Conservation (phyloP, 2,113 vertebrate genomes). For the Pagrus major region DNA sequence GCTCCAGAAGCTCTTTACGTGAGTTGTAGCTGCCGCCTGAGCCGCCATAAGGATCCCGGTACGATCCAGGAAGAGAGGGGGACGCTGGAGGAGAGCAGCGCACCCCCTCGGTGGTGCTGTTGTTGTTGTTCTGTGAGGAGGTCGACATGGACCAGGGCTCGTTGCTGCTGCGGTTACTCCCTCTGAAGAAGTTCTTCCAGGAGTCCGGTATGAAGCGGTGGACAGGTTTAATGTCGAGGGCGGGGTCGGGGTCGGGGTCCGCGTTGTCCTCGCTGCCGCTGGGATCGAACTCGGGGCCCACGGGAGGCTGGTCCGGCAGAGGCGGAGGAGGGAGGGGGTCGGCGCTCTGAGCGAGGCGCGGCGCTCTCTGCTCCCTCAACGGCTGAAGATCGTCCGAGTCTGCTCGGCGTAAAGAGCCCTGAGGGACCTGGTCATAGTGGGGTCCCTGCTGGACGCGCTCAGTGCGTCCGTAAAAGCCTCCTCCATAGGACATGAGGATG, state of each 20-base stretch:
- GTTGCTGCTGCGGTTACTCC: constrained; percentile 74
- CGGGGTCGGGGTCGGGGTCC: constrained; percentile 64
- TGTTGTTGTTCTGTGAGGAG: constrained; percentile 80
- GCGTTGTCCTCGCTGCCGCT: constrained; percentile 78
- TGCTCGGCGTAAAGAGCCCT: constrained; percentile 53
- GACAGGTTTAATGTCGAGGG: constrained; percentile 91
- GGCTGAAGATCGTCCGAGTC: constrained; percentile 44
- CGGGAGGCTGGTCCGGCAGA: constrained; percentile 89
- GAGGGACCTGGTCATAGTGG: constrained; percentile 83
- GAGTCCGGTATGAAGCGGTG: constrained; percentile 95
- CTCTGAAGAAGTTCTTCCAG: constrained; percentile 96
- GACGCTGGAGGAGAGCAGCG: constrained; percentile 92
- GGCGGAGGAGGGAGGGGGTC: constrained; percentile 91
- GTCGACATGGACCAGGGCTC: constrained; percentile 79
- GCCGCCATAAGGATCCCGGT: constrained; percentile 84
- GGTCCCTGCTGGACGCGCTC: constrained; percentile 74
- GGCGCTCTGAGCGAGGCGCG: constrained; percentile 78
- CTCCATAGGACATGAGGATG: constrained; percentile 84
- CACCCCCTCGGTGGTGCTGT: constrained; percentile 84
- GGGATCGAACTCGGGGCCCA: constrained; percentile 85
- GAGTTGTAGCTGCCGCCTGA: constrained; percentile 86
- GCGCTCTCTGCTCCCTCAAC: constrained; percentile 69
- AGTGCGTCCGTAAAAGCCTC: constrained; percentile 72
- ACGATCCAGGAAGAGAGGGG: constrained; percentile 81
- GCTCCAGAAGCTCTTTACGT: constrained; percentile 85